phyloP scores from a whole-genome alignment of 2,113 vertebrate genomes.

The Neodon shergylaensis region DNA sequence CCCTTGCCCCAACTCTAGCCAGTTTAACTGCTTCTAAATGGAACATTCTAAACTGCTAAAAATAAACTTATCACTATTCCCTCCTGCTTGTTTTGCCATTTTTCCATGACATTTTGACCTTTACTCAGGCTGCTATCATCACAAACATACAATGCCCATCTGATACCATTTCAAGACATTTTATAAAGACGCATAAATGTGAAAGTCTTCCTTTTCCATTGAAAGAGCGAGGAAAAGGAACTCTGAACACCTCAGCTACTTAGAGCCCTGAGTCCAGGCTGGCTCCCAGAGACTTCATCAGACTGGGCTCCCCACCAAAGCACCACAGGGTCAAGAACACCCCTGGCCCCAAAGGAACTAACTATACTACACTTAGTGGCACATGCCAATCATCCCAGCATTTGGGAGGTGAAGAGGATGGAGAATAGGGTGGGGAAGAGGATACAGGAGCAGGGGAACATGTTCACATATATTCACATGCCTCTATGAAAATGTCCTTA shows the following conservation, averaged over 20 bases:
- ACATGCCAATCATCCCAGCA: neutral
- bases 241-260: neutral
- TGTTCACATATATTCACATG: neutral
- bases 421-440: no score
- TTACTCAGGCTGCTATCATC: constrained; percentile 48
- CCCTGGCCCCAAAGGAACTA: neutral
- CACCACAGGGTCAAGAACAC: neutral
- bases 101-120: constrained; percentile 60
- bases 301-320: constrained; percentile 27
- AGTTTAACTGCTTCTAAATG: constrained; percentile 71
- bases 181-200: constrained; percentile 6
- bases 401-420: no score
- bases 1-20: constrained; percentile 21
- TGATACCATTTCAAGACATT: constrained; percentile 50
- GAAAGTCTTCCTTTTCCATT: constrained; percentile 34
- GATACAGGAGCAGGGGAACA: no score
- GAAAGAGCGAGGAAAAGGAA: constrained; percentile 37
- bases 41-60: constrained; percentile 70
- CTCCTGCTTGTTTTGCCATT: constrained; percentile 56
- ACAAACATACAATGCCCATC: constrained; percentile 36
- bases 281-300: constrained; percentile 29
- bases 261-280: constrained; percentile 36
- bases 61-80: constrained; percentile 59
- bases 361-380: neutral
- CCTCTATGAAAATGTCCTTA: neutral